phyloP scores from a whole-genome alignment of 2,888 invertebrate species.

The Dusona sp. region DNA sequence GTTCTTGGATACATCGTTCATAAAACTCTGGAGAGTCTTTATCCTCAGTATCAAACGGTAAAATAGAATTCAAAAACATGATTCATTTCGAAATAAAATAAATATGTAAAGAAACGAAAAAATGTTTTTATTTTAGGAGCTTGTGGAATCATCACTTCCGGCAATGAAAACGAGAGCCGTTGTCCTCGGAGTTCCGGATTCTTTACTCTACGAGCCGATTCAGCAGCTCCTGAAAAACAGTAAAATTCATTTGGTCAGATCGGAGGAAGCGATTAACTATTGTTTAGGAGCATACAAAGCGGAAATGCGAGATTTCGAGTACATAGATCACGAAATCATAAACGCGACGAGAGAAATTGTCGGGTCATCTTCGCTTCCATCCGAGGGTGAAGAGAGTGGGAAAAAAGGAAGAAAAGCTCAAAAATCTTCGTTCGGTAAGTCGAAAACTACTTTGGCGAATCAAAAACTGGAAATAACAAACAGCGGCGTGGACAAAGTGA shows the following conservation, averaged over 20 bases:
- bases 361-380: conserved; percentile 83
- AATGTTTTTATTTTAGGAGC: conserved; percentile 60
- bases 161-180: conserved; percentile 84
- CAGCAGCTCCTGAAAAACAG: conserved; percentile 84
- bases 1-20: conserved; percentile 86
- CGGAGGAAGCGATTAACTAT: conserved; percentile 87
- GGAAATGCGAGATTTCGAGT: conserved; percentile 86
- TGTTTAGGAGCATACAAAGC: conserved; percentile 86
- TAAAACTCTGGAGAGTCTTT: conserved; percentile 85
- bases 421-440: conserved; percentile 79
- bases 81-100: background rate
- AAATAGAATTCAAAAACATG: background rate
- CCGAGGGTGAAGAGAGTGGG: conserved; percentile 78
- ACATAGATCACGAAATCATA: conserved; percentile 83
- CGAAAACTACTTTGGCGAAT: conserved; percentile 71
- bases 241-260: conserved; percentile 84
- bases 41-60: conserved; percentile 83
- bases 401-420: conserved; percentile 77
- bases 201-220: conserved; percentile 81
- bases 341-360: conserved; percentile 23
- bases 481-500: conserved; percentile 83
- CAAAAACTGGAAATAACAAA: conserved; percentile 78
- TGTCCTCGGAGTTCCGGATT: conserved; percentile 85
- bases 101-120: background rate
- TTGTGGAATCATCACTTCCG: conserved; percentile 84